Conservation (phyloP, 2,888 invertebrate species). For the Aplocera efformata region DNA sequence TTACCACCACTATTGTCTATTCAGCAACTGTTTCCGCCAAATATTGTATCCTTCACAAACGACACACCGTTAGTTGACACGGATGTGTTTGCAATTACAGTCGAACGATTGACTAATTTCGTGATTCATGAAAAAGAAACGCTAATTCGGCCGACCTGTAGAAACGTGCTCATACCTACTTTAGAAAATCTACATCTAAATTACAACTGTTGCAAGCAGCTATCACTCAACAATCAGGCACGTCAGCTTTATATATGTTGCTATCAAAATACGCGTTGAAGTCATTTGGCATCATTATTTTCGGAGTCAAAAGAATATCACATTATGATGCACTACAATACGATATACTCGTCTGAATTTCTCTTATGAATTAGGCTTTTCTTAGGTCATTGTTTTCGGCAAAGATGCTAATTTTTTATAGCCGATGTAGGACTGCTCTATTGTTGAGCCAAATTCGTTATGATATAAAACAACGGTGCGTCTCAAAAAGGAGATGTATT, state of each 20-base stretch:
- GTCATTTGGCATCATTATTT: too few relatives aligned
- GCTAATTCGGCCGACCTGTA: too few relatives aligned
- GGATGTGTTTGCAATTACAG: constrained; percentile 30
- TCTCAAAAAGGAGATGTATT: constrained; percentile 41
- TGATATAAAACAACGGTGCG: constrained; percentile 48
- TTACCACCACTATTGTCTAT: constrained; percentile 56
- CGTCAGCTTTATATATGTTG: too few relatives aligned
- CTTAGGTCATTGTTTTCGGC: neutral
- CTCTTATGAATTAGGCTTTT: too few relatives aligned
- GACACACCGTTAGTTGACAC: constrained; percentile 51
- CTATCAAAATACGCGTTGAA: too few relatives aligned
- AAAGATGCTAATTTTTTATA: constrained; percentile 3
- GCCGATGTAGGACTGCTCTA: constrained; percentile 7
- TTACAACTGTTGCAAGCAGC: too few relatives aligned
- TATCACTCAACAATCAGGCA: too few relatives aligned
- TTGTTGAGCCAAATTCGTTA: constrained; percentile 16
- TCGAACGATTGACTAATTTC: constrained; percentile 10
- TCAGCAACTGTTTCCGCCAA: constrained; percentile 58
- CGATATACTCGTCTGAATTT: too few relatives aligned
- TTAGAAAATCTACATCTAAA: too few relatives aligned
- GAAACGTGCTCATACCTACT: constrained; percentile 8
- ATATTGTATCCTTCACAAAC: constrained; percentile 44
- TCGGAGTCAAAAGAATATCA: too few relatives aligned
- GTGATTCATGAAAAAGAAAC: constrained; percentile 3
- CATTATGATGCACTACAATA: too few relatives aligned